These are phyloP conservation scores for Cairina moschata DNA, from an alignment of 2,113 vertebrate species.

Conservation along the genomic window DNA sequence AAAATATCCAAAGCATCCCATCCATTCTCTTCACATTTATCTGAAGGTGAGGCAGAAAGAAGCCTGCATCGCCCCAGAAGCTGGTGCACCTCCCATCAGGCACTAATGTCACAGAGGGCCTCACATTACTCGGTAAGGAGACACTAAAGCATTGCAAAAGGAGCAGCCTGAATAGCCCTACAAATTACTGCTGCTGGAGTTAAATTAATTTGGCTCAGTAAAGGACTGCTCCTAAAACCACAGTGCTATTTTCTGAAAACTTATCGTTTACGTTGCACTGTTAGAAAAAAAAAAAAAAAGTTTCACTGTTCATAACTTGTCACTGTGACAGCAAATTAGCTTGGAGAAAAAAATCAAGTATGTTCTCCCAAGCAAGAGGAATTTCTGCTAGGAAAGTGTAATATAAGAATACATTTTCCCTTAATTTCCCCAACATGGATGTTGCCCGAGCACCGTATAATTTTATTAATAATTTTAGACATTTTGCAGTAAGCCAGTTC, in stretches of 20 bases:
- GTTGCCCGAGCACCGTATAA: not conserved
- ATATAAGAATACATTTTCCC: not conserved
- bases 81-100: not conserved
- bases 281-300: not conserved
- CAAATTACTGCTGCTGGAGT: not conserved
- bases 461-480: not conserved
- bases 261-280: not conserved
- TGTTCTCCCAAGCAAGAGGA: not conserved
- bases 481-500: not conserved
- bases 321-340: not conserved
- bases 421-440: not conserved
- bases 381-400: not conserved
- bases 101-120: not conserved
- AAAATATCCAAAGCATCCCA: not conserved
- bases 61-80: not conserved
- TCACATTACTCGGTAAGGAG: not conserved
- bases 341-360: not conserved
- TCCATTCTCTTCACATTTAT: not conserved
- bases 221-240: constrained; percentile 3
- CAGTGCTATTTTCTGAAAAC: not conserved
- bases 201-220: not conserved
- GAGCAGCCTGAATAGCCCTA: not conserved
- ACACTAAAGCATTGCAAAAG: not conserved
- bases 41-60: not conserved
- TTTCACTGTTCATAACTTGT: not conserved